phyloP scores from a whole-genome alignment of 2,888 invertebrate genomes.

The Dasypogon diadema region DNA sequence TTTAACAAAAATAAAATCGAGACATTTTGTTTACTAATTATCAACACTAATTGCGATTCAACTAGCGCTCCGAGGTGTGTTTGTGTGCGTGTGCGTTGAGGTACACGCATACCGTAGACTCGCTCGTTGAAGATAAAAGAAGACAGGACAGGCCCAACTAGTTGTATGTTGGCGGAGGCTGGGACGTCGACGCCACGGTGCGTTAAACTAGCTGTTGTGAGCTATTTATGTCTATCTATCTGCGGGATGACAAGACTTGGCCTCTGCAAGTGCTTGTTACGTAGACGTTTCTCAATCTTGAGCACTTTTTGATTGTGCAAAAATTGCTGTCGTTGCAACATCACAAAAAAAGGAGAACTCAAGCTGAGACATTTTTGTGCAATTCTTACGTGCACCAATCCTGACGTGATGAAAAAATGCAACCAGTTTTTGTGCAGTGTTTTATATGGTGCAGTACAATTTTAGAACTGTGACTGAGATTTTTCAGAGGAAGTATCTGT shows the following conservation, averaged over 20 bases:
- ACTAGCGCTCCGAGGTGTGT: background rate
- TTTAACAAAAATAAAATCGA: slow-evolving; percentile 13
- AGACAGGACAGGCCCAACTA: background rate
- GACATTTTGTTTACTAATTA: slow-evolving; percentile 45
- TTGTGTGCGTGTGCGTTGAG: background rate
- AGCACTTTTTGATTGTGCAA: slow-evolving; percentile 32
- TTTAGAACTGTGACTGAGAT: background rate
- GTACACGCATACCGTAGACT: too few relatives aligned
- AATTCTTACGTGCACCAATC: too few relatives aligned
- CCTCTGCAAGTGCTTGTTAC: slow-evolving; percentile 14
- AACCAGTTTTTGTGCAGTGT: background rate
- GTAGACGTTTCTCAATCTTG: slow-evolving; percentile 25
- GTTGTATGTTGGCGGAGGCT: background rate
- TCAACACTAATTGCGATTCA: slow-evolving; percentile 44
- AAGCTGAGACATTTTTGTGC: too few relatives aligned
- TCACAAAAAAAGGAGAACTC: background rate
- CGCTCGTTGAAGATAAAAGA: too few relatives aligned
- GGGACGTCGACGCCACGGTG: background rate
- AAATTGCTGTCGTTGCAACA: slow-evolving; percentile 22
- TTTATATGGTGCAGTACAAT: background rate
- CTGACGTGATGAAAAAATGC: too few relatives aligned
- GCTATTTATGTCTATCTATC: slow-evolving; percentile 34
- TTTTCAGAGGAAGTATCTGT: background rate
- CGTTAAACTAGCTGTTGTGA: slow-evolving; percentile 2
- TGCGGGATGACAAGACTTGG: slow-evolving; percentile 13